Percentiles rank a stretch among this genome's conserved stretches.
These are phyloP conservation scores for Chrysomela aeneicollis DNA, from an alignment of 2,888 invertebrate species.

Conservation along the genomic window DNA sequence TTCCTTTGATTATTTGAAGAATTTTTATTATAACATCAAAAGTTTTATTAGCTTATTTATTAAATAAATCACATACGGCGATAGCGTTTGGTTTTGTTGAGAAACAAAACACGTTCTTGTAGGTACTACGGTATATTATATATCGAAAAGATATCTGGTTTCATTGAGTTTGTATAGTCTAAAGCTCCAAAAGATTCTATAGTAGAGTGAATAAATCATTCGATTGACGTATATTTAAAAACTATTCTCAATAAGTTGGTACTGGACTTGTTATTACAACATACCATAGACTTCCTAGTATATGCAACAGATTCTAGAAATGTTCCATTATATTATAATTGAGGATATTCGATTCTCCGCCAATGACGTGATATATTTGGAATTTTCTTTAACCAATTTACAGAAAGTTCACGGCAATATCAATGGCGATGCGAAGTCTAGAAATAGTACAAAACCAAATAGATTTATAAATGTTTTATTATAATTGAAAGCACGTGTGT, in stretches of 20 bases:
- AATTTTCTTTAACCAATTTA: constrained; percentile 38
- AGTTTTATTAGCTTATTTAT: constrained; percentile 46
- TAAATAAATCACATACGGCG: constrained; percentile 41
- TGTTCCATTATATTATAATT: too few species aligned
- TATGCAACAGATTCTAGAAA: too few species aligned
- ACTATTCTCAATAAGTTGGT: too few species aligned
- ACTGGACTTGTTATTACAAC: too few species aligned
- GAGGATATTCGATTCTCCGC: background rate
- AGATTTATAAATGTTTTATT: constrained; percentile 60
- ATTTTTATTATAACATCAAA: constrained; percentile 50
- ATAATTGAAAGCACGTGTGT: constrained; percentile 60
- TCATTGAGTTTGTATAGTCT: background rate
- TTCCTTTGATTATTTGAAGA: constrained; percentile 50
- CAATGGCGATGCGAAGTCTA: constrained; percentile 51
- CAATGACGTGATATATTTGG: background rate
- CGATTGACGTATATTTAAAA: background rate
- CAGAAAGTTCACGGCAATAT: constrained; percentile 46
- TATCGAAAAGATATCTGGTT: background rate
- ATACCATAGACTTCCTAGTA: too few species aligned
- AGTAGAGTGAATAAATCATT: background rate
- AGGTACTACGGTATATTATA: background rate
- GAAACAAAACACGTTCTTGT: background rate
- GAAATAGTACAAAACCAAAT: constrained; percentile 55
- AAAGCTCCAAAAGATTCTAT: background rate
- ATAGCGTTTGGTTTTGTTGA: constrained; percentile 1